phyloP scores from a whole-genome alignment of 2,888 invertebrate species.

The Rhingia rostrata region DNA sequence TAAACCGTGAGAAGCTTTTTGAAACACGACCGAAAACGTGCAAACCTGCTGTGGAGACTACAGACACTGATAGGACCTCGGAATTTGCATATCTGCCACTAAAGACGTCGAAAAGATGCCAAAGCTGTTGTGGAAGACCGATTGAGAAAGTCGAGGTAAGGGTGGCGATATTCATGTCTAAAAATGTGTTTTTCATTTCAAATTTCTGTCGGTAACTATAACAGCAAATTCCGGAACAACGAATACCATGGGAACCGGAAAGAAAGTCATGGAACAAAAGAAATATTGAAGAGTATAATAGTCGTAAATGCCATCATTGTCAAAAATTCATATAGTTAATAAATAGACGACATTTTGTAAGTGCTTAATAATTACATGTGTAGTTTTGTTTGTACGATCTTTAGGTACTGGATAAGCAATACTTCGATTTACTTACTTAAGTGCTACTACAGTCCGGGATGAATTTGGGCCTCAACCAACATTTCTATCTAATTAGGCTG shows the following conservation, averaged over 20 bases:
- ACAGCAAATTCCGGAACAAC: constrained; percentile 81
- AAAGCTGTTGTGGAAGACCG: constrained; percentile 64
- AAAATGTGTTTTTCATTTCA: constrained; percentile 1
- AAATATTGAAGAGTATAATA: constrained; percentile 58
- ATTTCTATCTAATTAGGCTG: too few species aligned
- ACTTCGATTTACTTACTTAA: too few species aligned
- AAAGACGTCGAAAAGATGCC: constrained; percentile 46
- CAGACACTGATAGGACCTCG: neutral
- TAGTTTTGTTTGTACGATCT: neutral
- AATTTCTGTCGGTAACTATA: constrained; percentile 17
- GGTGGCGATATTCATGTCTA: neutral
- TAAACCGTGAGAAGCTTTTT: constrained; percentile 81
- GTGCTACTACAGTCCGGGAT: too few species aligned
- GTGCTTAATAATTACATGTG: neutral
- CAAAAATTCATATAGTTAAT: constrained; percentile 29
- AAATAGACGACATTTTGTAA: neutral
- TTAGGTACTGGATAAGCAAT: too few species aligned
- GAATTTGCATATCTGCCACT: constrained; percentile 22
- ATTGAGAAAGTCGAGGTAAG: constrained; percentile 31
- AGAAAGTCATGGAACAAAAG: constrained; percentile 80
- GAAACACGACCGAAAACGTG: constrained; percentile 77
- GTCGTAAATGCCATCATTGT: constrained; percentile 59
- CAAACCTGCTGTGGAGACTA: constrained; percentile 26
- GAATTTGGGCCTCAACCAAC: too few species aligned
- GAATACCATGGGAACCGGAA: constrained; percentile 81